A percentile compares a stretch with the other conserved stretches of the same genome.
phyloP scores from a whole-genome alignment of 2,888 invertebrate species.

The Spicauda simplicius region DNA sequence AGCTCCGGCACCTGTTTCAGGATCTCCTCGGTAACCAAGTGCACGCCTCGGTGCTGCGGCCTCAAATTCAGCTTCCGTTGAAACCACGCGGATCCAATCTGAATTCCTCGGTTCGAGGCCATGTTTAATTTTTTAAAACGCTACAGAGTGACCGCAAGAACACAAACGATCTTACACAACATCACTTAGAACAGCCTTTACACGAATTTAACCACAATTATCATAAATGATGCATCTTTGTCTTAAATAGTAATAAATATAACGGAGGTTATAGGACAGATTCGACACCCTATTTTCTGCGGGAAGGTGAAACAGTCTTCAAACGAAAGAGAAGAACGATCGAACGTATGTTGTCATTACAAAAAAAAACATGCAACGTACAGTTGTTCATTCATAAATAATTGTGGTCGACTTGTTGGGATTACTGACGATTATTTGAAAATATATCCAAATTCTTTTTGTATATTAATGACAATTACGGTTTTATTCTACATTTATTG shows the following conservation, averaged over 20 bases:
- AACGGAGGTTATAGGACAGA: constrained; percentile 83
- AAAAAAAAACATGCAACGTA: constrained; percentile 50
- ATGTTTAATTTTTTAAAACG: constrained; percentile 87
- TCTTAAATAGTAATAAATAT: constrained; percentile 83
- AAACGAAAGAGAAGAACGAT: constrained; percentile 78
- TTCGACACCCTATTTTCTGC: constrained; percentile 86
- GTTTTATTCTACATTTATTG: not conserved
- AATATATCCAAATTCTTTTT: not conserved
- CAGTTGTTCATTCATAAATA: constrained; percentile 38
- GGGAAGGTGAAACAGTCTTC: constrained; percentile 82
- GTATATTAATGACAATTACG: not conserved
- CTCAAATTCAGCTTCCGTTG: constrained; percentile 98
- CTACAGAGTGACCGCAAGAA: constrained; percentile 82
- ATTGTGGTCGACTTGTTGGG: not conserved
- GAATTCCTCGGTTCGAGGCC: constrained; percentile 96
- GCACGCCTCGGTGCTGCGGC: constrained; percentile 98
- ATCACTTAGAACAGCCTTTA: constrained; percentile 83
- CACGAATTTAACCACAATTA: constrained; percentile 87
- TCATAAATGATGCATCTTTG: constrained; percentile 88
- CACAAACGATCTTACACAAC: constrained; percentile 83
- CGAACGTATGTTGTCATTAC: constrained; percentile 66
- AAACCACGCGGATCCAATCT: constrained; percentile 99
- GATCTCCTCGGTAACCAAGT: constrained; percentile 98
- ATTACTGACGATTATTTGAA: not conserved
- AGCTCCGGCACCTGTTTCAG: constrained; percentile 97